Evolutionary conservation across 2,113 vertebrate species (phyloP).

Genomic region (Xenus cinereus): DNA sequence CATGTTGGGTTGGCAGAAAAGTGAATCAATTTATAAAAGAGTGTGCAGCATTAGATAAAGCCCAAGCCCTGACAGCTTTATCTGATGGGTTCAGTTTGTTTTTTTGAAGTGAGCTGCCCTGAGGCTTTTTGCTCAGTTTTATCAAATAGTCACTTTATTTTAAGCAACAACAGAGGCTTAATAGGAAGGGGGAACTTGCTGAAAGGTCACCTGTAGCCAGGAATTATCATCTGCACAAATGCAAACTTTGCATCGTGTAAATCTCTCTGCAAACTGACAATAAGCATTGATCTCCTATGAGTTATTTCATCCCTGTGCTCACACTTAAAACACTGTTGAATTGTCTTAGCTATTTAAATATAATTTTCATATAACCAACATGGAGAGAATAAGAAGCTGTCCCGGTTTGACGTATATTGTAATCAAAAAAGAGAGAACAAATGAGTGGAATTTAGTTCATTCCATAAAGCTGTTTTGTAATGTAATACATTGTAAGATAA

Average conservation of each 20-base stretch:
- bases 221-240: background rate
- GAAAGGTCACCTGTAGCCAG: constrained; percentile 52
- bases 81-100: constrained; percentile 69
- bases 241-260: background rate
- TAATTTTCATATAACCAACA: background rate
- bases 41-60: constrained; percentile 72
- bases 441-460: background rate
- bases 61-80: constrained; percentile 59
- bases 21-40: constrained; percentile 76
- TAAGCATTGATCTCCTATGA: background rate
- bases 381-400: background rate
- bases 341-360: background rate
- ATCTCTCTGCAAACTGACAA: background rate
- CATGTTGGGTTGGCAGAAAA: constrained; percentile 64
- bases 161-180: constrained; percentile 52
- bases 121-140: constrained; percentile 38
- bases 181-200: constrained; percentile 24
- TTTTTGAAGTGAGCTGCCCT: constrained; percentile 54
- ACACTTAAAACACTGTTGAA: background rate
- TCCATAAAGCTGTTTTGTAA: background rate
- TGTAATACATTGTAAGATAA: background rate
- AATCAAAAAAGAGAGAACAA: background rate
- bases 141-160: constrained; percentile 61
- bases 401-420: background rate
- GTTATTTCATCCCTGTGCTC: background rate